Percentiles rank a stretch among this genome's conserved stretches.
These are phyloP conservation scores for Diogma glabrata DNA, from an alignment of 2,888 invertebrate genomes.

Conservation along the genomic window DNA sequence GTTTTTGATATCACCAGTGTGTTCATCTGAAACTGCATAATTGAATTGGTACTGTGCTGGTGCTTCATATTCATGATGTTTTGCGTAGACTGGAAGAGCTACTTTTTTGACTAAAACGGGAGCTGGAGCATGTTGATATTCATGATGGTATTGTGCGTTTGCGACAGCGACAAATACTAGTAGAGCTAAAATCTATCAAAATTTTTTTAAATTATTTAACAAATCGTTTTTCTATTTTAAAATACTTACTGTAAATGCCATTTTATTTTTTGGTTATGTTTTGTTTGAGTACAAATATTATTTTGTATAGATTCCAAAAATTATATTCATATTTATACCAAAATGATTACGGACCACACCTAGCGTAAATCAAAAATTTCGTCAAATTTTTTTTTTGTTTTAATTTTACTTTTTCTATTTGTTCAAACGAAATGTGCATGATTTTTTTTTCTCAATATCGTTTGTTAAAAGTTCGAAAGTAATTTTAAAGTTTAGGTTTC, in stretches of 20 bases:
- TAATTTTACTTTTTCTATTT: no score
- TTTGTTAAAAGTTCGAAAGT: no score
- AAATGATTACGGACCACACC: no score
- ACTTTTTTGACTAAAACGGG: conserved; percentile 4
- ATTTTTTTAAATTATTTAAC: background rate
- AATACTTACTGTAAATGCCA: conserved; percentile 5
- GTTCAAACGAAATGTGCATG: no score
- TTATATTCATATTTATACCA: no score
- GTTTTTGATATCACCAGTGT: conserved; percentile 41
- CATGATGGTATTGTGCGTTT: background rate
- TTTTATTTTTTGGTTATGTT: no score
- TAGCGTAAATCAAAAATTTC: no score
- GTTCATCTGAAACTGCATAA: conserved; percentile 38
- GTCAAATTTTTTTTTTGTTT: no score
- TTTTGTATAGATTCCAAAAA: no score
- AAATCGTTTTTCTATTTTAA: background rate
- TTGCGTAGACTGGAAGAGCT: background rate
- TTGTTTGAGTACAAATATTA: no score
- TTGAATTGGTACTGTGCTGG: conserved; percentile 39
- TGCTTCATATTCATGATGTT: conserved; percentile 23
- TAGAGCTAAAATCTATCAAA: background rate
- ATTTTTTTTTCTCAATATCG: no score
- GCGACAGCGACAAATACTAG: background rate
- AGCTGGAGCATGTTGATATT: background rate
- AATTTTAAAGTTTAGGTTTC: no score